These are phyloP conservation scores for Odontomachus brunneus DNA, from an alignment of 1,140 invertebrate species.

Conservation along the genomic window DNA sequence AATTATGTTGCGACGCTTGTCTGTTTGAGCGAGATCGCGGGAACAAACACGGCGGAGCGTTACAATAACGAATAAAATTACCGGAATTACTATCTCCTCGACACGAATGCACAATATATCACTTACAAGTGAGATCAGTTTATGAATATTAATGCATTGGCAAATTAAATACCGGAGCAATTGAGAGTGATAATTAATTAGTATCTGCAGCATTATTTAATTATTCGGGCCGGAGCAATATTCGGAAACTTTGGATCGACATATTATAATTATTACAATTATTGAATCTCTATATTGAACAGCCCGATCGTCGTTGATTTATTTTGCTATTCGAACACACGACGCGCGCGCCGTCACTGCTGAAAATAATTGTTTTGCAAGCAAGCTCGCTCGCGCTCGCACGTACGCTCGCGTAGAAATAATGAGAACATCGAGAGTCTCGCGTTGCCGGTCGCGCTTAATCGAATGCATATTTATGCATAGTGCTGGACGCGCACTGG, in stretches of 20 bases:
- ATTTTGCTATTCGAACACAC: conserved; percentile 2
- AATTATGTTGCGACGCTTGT: not conserved
- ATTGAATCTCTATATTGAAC: conserved; percentile 5
- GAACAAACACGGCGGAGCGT: too few relatives aligned
- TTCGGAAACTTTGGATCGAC: not conserved
- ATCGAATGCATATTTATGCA: conserved; percentile 65
- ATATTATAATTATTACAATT: conserved; percentile 19
- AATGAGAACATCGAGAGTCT: conserved; percentile 42
- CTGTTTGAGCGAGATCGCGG: not conserved
- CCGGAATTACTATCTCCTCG: not conserved
- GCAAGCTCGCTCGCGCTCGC: not conserved
- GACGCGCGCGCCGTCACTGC: conserved; percentile 17
- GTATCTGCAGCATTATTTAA: conserved; percentile 7
- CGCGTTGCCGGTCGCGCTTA: conserved; percentile 29
- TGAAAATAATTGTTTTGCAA: conserved; percentile 38
- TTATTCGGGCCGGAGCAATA: conserved; percentile 13
- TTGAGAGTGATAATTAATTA: conserved; percentile 1
- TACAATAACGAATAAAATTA: not conserved
- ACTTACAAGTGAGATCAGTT: not conserved
- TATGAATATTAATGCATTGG: conserved; percentile 1
- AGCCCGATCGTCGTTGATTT: not conserved
- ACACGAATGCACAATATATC: not conserved
- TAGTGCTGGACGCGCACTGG: conserved; percentile 45
- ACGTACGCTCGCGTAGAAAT: conserved; percentile 1
- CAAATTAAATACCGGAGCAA: not conserved